Conservation (phyloP, 2,797 vertebrate genomes). For the Pantherophis vulpinus region DNA sequence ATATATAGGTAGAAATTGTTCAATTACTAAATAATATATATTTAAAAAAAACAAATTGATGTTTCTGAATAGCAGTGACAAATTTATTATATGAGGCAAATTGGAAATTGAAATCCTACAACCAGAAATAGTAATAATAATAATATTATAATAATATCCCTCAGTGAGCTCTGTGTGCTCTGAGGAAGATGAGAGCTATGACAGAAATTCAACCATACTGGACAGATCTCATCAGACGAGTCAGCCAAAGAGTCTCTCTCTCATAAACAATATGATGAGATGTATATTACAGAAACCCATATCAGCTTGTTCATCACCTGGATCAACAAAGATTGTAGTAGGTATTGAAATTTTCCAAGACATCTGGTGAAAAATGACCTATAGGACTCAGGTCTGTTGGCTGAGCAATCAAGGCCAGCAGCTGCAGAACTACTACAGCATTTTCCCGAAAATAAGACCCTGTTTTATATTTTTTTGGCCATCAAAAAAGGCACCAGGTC, state of each 20-base stretch:
- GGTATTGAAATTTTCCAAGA: background rate
- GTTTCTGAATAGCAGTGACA: constrained; percentile 8
- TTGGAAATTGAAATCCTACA: constrained; percentile 18
- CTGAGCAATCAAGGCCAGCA: background rate
- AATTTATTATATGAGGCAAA: background rate
- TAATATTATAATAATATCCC: background rate
- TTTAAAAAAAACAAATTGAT: background rate
- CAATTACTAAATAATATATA: background rate
- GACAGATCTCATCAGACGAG: background rate
- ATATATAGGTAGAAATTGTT: constrained; percentile 10
- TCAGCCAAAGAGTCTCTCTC: no score
- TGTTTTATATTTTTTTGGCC: no score
- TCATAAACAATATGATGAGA: background rate
- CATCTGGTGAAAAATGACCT: background rate
- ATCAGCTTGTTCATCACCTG: background rate
- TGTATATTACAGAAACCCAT: background rate
- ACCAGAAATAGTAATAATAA: background rate
- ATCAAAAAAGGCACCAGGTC: no score
- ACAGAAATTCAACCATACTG: background rate
- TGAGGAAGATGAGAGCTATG: background rate
- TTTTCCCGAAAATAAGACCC: no score
- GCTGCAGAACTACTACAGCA: background rate
- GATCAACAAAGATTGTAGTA: background rate
- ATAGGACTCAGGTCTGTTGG: background rate
- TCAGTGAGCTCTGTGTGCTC: background rate